phyloP scores from a whole-genome alignment of 2,113 vertebrate species.

The Clupea harengus region DNA sequence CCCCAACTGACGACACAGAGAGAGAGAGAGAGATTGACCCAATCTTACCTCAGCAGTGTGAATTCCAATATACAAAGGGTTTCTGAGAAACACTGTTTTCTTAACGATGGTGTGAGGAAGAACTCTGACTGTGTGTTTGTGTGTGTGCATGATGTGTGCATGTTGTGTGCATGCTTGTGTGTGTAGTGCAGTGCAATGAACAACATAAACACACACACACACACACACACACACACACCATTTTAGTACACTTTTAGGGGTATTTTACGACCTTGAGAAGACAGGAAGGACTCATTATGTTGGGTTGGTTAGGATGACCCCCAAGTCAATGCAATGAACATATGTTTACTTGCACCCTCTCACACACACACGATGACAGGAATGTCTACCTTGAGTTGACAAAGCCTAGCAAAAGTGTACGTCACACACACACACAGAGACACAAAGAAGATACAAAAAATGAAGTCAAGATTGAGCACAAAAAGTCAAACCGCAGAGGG shows the following conservation, averaged over 20 bases:
- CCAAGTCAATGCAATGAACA: not conserved
- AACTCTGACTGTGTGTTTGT: conserved; percentile 27
- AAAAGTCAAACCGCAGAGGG: not conserved
- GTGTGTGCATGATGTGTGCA: not conserved
- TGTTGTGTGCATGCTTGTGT: not conserved
- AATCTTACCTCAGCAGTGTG: not conserved
- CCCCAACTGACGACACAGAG: not conserved
- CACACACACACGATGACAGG: not conserved
- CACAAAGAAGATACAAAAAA: not conserved
- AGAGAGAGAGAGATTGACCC: not conserved
- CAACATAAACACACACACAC: not conserved
- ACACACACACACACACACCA: not conserved
- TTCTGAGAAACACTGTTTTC: conserved; percentile 25
- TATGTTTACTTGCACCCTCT: not conserved
- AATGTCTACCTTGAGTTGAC: no score
- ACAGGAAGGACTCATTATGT: not conserved
- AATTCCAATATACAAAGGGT: not conserved
- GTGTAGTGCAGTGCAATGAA: not conserved
- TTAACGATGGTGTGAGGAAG: conserved; percentile 52
- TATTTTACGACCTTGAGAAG: not conserved
- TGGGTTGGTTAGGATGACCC: not conserved
- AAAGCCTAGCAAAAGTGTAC: no score
- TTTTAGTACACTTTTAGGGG: not conserved
- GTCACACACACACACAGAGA: not conserved
- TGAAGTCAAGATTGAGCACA: not conserved